A percentile compares a stretch with the other conserved stretches of the same genome.
Conservation (phyloP, 1,140 invertebrate species). For the Macrosteles quadrilineatus region DNA sequence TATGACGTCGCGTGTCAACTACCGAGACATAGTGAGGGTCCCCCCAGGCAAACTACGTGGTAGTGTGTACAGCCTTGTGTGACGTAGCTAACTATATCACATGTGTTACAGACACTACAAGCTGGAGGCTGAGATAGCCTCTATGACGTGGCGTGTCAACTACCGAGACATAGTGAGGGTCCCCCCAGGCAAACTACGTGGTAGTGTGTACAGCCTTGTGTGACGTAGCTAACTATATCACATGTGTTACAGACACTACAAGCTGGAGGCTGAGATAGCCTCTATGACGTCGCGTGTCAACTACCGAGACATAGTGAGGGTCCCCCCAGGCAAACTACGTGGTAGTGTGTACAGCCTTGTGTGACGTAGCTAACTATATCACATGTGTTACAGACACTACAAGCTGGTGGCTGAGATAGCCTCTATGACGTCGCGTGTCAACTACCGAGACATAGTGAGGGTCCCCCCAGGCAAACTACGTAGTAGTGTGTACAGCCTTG, state of each 20-base stretch:
- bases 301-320: constrained; percentile 74
- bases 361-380: too few species aligned
- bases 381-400: constrained; percentile 79
- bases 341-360: constrained; percentile 64
- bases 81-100: too few species aligned
- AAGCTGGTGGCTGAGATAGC: constrained; percentile 91
- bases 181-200: constrained; percentile 54
- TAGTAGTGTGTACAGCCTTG: constrained; percentile 63
- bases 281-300: constrained; percentile 95
- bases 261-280: constrained; percentile 88
- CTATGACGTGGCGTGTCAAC: constrained; percentile 93
- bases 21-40: constrained; percentile 71
- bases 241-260: constrained; percentile 76
- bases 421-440: constrained; percentile 94
- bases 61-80: constrained; percentile 62
- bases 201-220: constrained; percentile 62
- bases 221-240: too few species aligned
- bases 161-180: constrained; percentile 70
- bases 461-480: constrained; percentile 52
- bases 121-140: constrained; percentile 88
- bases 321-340: constrained; percentile 52
- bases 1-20: constrained; percentile 92
- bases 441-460: constrained; percentile 72
- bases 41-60: constrained; percentile 56
- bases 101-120: constrained; percentile 82